These are phyloP conservation scores for Cecidostiba fungosa DNA, from an alignment of 2,888 invertebrate genomes.

Conservation along the genomic window DNA sequence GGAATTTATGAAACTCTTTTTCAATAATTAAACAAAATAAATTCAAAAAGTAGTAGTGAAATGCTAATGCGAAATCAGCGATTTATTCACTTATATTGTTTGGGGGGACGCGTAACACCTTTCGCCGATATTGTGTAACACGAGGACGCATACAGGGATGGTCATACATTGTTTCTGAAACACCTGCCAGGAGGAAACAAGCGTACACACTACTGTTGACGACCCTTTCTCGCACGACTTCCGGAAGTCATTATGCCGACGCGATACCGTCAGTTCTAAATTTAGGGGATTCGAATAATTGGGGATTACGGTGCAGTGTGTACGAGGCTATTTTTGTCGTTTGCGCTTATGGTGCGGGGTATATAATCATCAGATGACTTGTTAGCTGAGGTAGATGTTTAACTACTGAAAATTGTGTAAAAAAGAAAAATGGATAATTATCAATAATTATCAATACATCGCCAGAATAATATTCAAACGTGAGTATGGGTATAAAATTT, in stretches of 20 bases:
- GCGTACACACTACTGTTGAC: background rate
- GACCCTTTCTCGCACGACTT: background rate
- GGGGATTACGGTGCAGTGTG: background rate
- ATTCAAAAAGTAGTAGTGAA: background rate
- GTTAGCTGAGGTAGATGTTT: background rate
- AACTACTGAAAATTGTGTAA: no score
- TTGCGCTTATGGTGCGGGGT: background rate
- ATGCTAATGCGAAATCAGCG: background rate
- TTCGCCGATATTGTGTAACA: background rate
- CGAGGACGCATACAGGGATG: slow-evolving; percentile 16
- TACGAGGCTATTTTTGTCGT: background rate
- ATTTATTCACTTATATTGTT: background rate
- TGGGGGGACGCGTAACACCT: background rate
- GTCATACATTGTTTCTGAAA: slow-evolving; percentile 43
- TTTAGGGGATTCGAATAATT: slow-evolving; percentile 19
- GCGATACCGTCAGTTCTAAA: slow-evolving; percentile 23
- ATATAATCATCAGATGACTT: background rate
- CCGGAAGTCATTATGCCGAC: slow-evolving; percentile 16
- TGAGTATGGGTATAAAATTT: background rate
- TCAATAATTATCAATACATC: no score
- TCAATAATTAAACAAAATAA: no score
- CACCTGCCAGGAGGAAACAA: slow-evolving; percentile 14
- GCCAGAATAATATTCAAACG: background rate
- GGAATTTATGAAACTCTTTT: no score
- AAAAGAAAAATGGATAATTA: no score